phyloP scores from a whole-genome alignment of 2,113 vertebrate species.

The Plestiodon gilberti region DNA sequence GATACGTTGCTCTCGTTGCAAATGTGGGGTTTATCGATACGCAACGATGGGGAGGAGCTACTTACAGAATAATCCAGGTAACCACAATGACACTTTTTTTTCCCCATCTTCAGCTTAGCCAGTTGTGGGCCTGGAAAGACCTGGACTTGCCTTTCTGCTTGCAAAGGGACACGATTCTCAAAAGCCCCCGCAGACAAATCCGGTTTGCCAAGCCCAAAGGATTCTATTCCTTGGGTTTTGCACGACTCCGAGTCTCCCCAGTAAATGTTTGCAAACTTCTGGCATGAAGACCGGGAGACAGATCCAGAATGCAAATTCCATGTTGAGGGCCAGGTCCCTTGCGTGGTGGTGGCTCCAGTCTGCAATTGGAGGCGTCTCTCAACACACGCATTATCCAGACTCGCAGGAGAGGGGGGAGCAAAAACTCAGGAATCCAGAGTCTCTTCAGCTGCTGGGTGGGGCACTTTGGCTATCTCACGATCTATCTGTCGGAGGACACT shows the following conservation, averaged over 20 bases:
- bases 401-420: background rate
- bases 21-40: background rate
- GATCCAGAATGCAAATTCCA: background rate
- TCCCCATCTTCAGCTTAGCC: no score
- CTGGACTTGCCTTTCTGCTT: background rate
- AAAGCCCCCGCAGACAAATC: background rate
- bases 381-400: background rate
- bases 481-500: no score
- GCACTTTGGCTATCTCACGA: no score
- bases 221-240: background rate
- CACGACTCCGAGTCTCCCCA: background rate
- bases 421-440: background rate
- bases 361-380: background rate
- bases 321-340: no score
- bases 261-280: background rate
- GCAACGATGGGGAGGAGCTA: no score
- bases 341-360: no score
- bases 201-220: no score
- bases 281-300: background rate
- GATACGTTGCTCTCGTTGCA: background rate
- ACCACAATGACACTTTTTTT: background rate
- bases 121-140: background rate
- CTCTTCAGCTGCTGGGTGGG: background rate
- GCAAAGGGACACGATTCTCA: background rate
- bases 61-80: no score